phyloP scores from a whole-genome alignment of 2,797 vertebrate species.

The Microchirus variegatus region DNA sequence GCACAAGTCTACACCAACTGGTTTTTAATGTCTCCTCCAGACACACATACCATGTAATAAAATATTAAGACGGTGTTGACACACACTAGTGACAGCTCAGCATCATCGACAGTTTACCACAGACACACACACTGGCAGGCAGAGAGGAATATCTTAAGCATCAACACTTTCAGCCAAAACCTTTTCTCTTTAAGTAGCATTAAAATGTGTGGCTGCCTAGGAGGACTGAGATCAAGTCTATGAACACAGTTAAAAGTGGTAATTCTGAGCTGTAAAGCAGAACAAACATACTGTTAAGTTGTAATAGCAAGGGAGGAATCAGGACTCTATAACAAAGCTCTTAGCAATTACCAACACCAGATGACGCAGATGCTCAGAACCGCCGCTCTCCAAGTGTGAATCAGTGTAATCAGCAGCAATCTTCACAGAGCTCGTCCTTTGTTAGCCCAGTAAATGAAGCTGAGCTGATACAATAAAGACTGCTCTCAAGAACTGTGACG shows the following conservation, averaged over 20 bases:
- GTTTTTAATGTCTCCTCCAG: too few relatives aligned
- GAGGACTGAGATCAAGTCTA: slow-evolving; percentile 4
- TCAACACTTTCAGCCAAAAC: neutral
- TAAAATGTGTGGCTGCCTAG: slow-evolving; percentile 1
- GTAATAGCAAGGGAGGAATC: slow-evolving; percentile 50
- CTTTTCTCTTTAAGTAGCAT: slow-evolving; percentile 6
- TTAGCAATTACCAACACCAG: slow-evolving; percentile 66
- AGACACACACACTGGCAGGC: neutral
- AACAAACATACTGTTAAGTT: slow-evolving; percentile 26
- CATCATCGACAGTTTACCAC: neutral
- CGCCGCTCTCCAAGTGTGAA: slow-evolving; percentile 16
- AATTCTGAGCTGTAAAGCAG: slow-evolving; percentile 41
- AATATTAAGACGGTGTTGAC: too few relatives aligned
- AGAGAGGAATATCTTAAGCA: neutral
- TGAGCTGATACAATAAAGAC: slow-evolving; percentile 49
- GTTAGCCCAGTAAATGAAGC: slow-evolving; percentile 56
- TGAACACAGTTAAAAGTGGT: slow-evolving; percentile 7
- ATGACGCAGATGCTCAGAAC: slow-evolving; percentile 69
- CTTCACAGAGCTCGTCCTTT: slow-evolving; percentile 36
- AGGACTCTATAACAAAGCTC: slow-evolving; percentile 50
- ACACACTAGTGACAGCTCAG: neutral
- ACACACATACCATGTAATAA: too few relatives aligned
- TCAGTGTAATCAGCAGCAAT: slow-evolving; percentile 46
- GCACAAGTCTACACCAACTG: too few relatives aligned
- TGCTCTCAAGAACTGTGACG: slow-evolving; percentile 31